phyloP scores from a whole-genome alignment of 2,113 vertebrate genomes.

The Xiphophorus hellerii region DNA sequence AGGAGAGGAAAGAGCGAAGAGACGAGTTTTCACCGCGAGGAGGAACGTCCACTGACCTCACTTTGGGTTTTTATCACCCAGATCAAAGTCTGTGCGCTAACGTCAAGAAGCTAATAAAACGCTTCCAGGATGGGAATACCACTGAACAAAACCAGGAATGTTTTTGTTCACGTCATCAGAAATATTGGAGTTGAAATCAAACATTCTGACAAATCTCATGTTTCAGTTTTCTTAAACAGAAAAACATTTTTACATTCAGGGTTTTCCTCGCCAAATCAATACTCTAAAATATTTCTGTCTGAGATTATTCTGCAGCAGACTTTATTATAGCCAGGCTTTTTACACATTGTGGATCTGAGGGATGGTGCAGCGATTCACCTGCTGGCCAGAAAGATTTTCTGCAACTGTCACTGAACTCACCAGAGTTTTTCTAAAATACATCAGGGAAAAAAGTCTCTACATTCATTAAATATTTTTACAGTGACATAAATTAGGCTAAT shows the following conservation, averaged over 20 bases:
- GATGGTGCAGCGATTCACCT: too few species aligned
- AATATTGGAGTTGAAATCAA: background rate
- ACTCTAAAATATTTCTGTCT: too few species aligned
- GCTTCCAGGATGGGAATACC: background rate
- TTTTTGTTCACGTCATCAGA: background rate
- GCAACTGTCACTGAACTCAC: too few species aligned
- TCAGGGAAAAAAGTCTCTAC: too few species aligned
- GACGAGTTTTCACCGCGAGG: conserved; percentile 36
- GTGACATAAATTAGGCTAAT: too few species aligned
- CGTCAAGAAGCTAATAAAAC: background rate
- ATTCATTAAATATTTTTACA: too few species aligned
- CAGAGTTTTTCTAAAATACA: too few species aligned
- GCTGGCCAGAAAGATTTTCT: too few species aligned
- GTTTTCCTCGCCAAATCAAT: background rate
- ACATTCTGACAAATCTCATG: background rate
- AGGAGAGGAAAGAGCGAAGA: background rate
- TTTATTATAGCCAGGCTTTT: too few species aligned
- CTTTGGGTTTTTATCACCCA: background rate
- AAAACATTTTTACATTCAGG: background rate
- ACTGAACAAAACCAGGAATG: background rate
- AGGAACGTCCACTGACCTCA: background rate
- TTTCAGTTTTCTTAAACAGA: background rate
- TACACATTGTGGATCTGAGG: too few species aligned
- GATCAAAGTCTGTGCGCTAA: too few species aligned
- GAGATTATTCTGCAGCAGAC: too few species aligned